phyloP scores from a whole-genome alignment of 2,888 invertebrate species.

The Limnephilus lunatus region DNA sequence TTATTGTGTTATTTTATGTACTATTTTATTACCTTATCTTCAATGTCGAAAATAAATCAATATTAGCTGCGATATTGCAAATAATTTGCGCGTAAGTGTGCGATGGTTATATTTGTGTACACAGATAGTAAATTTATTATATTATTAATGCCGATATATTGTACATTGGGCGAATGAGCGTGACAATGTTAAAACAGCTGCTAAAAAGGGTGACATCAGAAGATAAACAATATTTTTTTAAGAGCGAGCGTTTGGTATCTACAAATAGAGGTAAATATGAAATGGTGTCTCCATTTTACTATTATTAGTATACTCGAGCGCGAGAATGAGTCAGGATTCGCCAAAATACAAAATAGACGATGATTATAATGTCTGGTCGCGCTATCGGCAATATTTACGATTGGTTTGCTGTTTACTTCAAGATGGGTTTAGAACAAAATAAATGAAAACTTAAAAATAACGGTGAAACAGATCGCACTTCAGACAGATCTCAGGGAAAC shows the following conservation, averaged over 20 bases:
- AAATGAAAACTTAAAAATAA: not conserved
- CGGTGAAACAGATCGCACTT: not conserved
- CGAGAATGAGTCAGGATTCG: not conserved
- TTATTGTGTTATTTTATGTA: not conserved
- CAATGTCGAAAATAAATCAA: not conserved
- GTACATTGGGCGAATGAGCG: not conserved
- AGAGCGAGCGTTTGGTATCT: not conserved
- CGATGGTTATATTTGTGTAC: not conserved
- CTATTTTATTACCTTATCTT: not conserved
- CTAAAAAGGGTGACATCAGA: not conserved
- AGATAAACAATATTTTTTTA: conserved; percentile 2
- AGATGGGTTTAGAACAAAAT: not conserved
- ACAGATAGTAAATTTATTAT: not conserved
- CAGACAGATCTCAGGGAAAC: not conserved
- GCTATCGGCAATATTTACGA: not conserved
- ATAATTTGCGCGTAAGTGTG: not conserved
- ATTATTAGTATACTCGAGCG: not conserved
- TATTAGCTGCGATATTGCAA: not conserved
- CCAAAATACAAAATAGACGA: not conserved
- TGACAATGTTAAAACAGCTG: not conserved
- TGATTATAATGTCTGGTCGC: not conserved
- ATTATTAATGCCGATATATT: not conserved
- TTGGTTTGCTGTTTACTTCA: not conserved
- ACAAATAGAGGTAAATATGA: not conserved
- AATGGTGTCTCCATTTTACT: not conserved